Evolutionary conservation across 2,888 invertebrate genomes (phyloP), one percentile per base, ranked within the genome.

Genomic region (Drosophila niveifrons): DNA sequence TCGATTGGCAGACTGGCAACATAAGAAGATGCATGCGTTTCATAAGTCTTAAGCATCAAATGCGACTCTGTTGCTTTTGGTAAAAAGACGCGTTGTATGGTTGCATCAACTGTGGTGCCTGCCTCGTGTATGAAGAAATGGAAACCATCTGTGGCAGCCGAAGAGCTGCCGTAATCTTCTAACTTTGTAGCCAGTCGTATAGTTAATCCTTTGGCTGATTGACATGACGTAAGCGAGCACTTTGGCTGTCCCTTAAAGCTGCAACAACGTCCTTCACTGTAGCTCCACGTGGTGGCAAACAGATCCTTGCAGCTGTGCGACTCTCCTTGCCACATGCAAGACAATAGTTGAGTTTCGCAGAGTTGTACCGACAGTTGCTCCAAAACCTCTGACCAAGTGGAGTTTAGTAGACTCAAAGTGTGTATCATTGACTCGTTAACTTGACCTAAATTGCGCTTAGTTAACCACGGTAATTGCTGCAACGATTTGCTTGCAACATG

Each of bases 91-190:
- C 93, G 93, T 2, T 94, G 93, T 0, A 94, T 93, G 56, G 93
- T 94, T 67, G 93, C 90, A 77, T 94, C 94, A 0, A 95, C 94
- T 62, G 93, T 93, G 78, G 95, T 93, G 84, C 93, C 94, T 0
- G 95, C 92, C 73, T 94, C 93, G 77, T 95, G 95, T 47, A 95
- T 90, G 23, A 95, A 92, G 0, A 96, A 94, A 90, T 94, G 92
- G 10, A 93, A 92, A 0, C 96, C 96, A 36, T 93, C 92, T 0
- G 94, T 93, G 2, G 94, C 93, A 0, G 94, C 84, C 1, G 91
- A 80, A 0, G 94, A 91, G 13, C 94, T 94, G 80, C 94, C 94
- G 86, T 95, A 95, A 84, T 96, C 95, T 0, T 93, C 90, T 0
- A 93, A 89, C 1, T 93, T 82, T 0, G 93, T 93, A 68, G 94